phyloP scores from a whole-genome alignment of 2,113 vertebrate species.

The Phoenicopterus ruber region DNA sequence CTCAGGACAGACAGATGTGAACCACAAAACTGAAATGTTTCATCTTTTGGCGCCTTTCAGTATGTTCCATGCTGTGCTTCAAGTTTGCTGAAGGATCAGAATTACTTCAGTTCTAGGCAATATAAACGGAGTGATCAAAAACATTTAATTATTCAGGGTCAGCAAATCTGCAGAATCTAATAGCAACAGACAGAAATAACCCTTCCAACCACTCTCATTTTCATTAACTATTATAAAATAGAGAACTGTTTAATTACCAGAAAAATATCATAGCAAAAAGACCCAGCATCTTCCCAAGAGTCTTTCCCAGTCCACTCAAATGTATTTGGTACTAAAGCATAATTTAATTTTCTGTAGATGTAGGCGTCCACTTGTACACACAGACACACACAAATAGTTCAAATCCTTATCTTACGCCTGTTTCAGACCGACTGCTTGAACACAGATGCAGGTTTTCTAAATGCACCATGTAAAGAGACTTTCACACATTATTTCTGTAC shows the following conservation, averaged over 20 bases:
- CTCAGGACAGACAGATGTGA: constrained; percentile 68
- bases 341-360: constrained; percentile 45
- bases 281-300: constrained; percentile 43
- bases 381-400: constrained; percentile 18
- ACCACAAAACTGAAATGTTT: constrained; percentile 69
- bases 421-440: constrained; percentile 19
- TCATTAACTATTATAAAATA: constrained; percentile 38
- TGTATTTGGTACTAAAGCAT: constrained; percentile 20
- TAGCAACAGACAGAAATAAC: constrained; percentile 56
- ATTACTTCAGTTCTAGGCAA: constrained; percentile 68
- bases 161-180: constrained; percentile 55
- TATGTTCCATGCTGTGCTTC: constrained; percentile 68
- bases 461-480: background rate
- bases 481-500: constrained; percentile 68
- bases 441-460: constrained; percentile 60
- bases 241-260: constrained; percentile 63
- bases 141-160: constrained; percentile 58
- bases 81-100: constrained; percentile 70
- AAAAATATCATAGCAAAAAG: constrained; percentile 46
- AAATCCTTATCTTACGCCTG: background rate
- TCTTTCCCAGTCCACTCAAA: constrained; percentile 35
- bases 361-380: background rate
- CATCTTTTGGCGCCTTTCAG: constrained; percentile 66
- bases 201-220: constrained; percentile 45
- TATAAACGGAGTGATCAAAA: constrained; percentile 67